These are phyloP conservation scores for Tuberolachnus salignus DNA, from an alignment of 2,888 invertebrate genomes.

Conservation along the genomic window DNA sequence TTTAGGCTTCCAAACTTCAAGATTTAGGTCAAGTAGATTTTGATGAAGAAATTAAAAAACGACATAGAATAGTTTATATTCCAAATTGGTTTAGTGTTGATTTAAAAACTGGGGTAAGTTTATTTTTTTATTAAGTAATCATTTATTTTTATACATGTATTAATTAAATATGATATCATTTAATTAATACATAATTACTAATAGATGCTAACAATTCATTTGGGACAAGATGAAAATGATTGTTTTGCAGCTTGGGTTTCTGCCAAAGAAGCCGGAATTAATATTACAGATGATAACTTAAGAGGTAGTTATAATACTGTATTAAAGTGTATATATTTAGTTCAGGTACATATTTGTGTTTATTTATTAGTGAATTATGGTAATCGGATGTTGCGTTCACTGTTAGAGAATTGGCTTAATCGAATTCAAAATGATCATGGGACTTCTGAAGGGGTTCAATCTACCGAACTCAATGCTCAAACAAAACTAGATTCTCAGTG, in stretches of 20 bases:
- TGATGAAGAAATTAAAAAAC: slow-evolving; percentile 89
- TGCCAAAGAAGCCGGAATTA: slow-evolving; percentile 90
- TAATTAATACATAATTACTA: slow-evolving; percentile 56
- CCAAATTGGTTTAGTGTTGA: slow-evolving; percentile 99
- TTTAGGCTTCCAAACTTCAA: slow-evolving; percentile 78
- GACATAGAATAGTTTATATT: slow-evolving; percentile 91
- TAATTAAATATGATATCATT: not conserved
- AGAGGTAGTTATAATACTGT: slow-evolving; percentile 66
- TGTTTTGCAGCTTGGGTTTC: slow-evolving; percentile 99
- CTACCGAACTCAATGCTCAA: slow-evolving; percentile 42
- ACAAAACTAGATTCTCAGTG: slow-evolving; percentile 48
- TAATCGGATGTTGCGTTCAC: slow-evolving; percentile 87
- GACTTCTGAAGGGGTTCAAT: slow-evolving; percentile 38
- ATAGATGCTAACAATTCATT: slow-evolving; percentile 94
- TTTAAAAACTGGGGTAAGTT: slow-evolving; percentile 90
- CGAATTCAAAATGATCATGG: slow-evolving; percentile 73
- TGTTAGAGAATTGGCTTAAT: slow-evolving; percentile 93
- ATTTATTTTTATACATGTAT: not conserved
- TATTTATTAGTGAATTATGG: slow-evolving; percentile 84
- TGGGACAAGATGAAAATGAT: slow-evolving; percentile 96
- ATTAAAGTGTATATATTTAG: not conserved
- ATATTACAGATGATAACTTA: slow-evolving; percentile 76
- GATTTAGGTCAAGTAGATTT: slow-evolving; percentile 90
- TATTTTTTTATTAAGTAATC: not conserved
- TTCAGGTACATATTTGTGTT: not conserved